Evolutionary conservation across 2,113 vertebrate species (phyloP), one percentile per base, ranked within the genome.

Genomic region (Ploceus nigricollis): DNA sequence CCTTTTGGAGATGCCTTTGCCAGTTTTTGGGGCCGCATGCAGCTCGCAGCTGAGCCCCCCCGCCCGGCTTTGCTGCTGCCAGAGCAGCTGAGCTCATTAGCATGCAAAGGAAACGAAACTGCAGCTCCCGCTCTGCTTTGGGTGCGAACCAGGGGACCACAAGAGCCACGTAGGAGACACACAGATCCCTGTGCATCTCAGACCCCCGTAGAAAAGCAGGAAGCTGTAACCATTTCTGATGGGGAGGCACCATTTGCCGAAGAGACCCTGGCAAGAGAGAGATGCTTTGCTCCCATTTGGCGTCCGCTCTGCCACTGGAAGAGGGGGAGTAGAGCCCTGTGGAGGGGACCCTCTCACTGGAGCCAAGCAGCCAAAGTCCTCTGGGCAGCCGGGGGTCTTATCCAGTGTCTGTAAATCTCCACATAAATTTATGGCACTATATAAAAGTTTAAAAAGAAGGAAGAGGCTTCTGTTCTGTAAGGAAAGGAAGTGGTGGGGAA

Each of bases 401-500:
- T 7, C 82, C 78, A 47, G 31, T 0, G 4, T 13, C 71, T 35
- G 35, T 30, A 90, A 81, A 75, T 53, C 79, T 63, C 56, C 56
- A 20, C 2, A 1, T 22, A 39, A 56, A 88, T 93, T 77, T 83
- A 92, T 78, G 83, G 85, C 24, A 3, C 66, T 48, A 11, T 28
- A 78, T 80, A 81, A 90, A 96, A 96, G 79, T 92, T 96, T 78
- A 83, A 86, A 82, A 89, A 86, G 39, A 63, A 91, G 85, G 87
- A 85, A 86, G 82, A 86, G 68, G 85, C 82, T 25, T 21, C 63
- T 4, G 27, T 70, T 93, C 54, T 64, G 71, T 40, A 39, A 69
- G 44, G 50, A 96, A 84, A 93, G 94, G 95, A 96, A 95, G 88
- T 48, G 88, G 44, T 78, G 69, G 77, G 70, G 89, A 96, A 90